Percentiles rank a stretch among this genome's conserved stretches.
Conservation (phyloP, 1,140 invertebrate genomes). For the Ctenoplectra terminalis region DNA sequence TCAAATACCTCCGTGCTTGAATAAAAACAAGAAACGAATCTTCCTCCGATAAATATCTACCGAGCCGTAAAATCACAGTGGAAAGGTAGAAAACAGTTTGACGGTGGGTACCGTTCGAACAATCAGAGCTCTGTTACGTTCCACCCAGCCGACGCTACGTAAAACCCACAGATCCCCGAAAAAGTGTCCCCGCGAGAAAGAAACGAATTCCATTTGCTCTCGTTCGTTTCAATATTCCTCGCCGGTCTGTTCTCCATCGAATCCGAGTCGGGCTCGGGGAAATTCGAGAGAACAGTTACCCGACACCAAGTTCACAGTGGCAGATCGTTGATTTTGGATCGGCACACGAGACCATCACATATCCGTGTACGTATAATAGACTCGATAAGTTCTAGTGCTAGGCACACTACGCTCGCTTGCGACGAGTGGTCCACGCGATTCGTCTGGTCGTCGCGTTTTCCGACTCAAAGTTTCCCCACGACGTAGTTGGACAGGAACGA, state of each 20-base stretch:
- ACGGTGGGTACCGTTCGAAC: background rate
- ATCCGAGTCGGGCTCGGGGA: background rate
- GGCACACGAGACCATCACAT: constrained; percentile 59
- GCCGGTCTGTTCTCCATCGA: background rate
- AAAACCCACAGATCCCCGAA: constrained; percentile 1
- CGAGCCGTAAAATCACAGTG: background rate
- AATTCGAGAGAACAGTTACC: background rate
- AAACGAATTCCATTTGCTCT: constrained; percentile 23
- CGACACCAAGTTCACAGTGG: constrained; percentile 6
- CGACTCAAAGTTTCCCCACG: background rate
- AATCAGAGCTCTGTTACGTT: constrained; percentile 34
- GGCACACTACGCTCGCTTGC: background rate
- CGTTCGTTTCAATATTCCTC: constrained; percentile 18
- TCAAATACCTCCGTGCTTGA: too few species aligned
- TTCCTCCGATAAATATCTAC: background rate
- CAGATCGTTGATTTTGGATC: constrained; percentile 56
- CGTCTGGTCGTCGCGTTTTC: background rate
- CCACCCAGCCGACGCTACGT: background rate
- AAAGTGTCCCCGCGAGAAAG: background rate
- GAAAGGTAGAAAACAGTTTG: background rate
- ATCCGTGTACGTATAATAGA: constrained; percentile 71
- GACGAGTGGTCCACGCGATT: background rate
- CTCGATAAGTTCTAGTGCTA: constrained; percentile 65
- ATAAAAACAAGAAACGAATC: background rate
- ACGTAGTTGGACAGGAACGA: background rate